Evolutionary conservation across 2,888 invertebrate species (phyloP), one percentile per base, ranked within the genome.

Genomic region (Antitype chi): DNA sequence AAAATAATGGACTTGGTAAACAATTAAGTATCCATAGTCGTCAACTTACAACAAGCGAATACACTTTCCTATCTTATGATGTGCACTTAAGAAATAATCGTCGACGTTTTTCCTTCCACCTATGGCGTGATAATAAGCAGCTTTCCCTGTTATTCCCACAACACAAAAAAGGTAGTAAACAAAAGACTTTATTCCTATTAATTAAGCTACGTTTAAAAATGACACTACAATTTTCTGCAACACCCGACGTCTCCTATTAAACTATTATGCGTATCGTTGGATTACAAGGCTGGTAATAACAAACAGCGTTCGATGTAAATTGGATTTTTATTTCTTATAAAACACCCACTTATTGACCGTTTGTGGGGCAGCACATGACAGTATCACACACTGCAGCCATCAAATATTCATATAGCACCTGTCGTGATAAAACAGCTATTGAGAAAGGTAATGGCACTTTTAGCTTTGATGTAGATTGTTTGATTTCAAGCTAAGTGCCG

Each of bases 351-450:
- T 82, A 81, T 68, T 68, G 62, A 43, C 59, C 49, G 63, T 73
- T 63, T 60, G 70, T 73, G 47, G 68, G 55, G 23, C 81, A 76
- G 52, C 82, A 72, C 63, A 70, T 85, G 74, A 70, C 64, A 20
- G 71, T 78, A 81, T 84, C 78, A 73, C 86, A 82, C 86, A 72
- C 78, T 84, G 78, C 74, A 84, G 38, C 25, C 38, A 84, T 85
- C 67, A 84, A 85, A 78, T 86, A 87, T 85, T 84, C 85, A 85
- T 71, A 67, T 20, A 67, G 68, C 73, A 84, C 64, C 74, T 75
- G 80, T 74, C 74, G 5, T 67, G 73, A 73, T 81, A 76, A 84
- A 86, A 84, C 78, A 84, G 63, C 68, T 23, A 75, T 81, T 59
- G 63, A 52, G 66, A 73, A 71, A 74, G 59, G 74, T 81, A 84